A percentile compares a stretch with the other conserved stretches of the same genome.
Conservation (phyloP, 2,113 vertebrate genomes). For the Chaetorhynchus papuensis region DNA sequence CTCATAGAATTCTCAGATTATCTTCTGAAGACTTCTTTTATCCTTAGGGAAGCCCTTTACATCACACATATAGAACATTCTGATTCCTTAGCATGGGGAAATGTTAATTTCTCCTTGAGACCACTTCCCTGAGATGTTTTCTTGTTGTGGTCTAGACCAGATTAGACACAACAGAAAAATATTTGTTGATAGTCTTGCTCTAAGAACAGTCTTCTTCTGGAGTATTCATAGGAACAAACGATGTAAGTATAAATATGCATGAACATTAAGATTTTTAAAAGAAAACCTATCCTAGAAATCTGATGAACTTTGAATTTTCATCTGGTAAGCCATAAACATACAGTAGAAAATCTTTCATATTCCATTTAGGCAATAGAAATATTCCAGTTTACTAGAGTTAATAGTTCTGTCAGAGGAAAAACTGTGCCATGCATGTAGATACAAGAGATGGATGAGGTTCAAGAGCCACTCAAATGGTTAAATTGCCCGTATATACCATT, state of each 20-base stretch:
- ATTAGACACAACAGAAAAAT: neutral
- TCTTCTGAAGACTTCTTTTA: neutral
- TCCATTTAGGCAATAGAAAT: neutral
- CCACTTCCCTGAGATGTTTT: neutral
- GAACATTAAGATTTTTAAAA: neutral
- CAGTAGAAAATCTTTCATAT: neutral
- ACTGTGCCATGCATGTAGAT: neutral
- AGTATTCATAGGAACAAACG: neutral
- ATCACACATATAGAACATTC: neutral
- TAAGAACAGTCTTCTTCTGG: neutral
- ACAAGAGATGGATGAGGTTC: neutral
- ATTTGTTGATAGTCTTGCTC: neutral
- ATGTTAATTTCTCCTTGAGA: neutral
- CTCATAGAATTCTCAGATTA: neutral
- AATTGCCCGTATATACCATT: neutral
- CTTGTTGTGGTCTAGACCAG: neutral
- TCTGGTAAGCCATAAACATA: neutral
- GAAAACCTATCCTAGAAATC: neutral
- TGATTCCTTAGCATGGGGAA: neutral
- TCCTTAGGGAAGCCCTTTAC: neutral
- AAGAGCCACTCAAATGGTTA: neutral
- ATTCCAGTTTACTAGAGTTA: neutral
- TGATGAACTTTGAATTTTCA: neutral
- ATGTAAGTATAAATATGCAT: neutral
- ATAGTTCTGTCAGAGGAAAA: neutral